Evolutionary conservation across 2,888 invertebrate genomes (phyloP).

Genomic region (Polymixis lichenea): DNA sequence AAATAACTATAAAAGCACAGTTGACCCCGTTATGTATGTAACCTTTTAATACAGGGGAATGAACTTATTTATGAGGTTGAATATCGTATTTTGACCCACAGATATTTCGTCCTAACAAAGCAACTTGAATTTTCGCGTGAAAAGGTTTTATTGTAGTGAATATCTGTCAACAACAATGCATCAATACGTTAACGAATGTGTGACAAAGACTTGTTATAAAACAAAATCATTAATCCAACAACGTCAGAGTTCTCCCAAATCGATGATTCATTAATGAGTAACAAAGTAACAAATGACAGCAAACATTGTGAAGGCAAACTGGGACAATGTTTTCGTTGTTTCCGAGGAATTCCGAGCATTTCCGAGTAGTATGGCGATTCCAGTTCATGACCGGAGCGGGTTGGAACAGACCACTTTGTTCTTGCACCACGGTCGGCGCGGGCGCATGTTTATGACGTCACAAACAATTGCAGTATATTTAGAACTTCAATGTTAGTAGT

Average conservation of each 20-base stretch:
- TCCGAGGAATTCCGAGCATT: constrained; percentile 18
- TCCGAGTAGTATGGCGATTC: background rate
- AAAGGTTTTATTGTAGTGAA: too few relatives aligned
- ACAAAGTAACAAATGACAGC: constrained; percentile 9
- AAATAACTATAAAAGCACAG: background rate
- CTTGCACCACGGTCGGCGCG: background rate
- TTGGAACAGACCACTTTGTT: constrained; percentile 36
- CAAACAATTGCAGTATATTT: constrained; percentile 22
- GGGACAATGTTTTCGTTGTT: constrained; percentile 27
- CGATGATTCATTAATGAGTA: constrained; percentile 48
- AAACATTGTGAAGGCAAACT: constrained; percentile 2
- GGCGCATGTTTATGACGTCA: constrained; percentile 33
- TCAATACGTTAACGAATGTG: background rate
- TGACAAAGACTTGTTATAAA: constrained; percentile 14
- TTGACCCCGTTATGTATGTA: constrained; percentile 2
- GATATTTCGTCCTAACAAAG: background rate
- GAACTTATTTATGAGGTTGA: constrained; percentile 1
- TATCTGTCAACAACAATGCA: background rate
- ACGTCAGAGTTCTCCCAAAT: constrained; percentile 22
- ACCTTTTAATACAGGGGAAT: constrained; percentile 14
- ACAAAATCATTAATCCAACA: constrained; percentile 25
- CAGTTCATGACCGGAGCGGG: constrained; percentile 18
- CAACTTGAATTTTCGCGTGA: background rate
- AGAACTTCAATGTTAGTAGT: constrained; percentile 16
- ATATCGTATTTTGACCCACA: background rate